Conservation (phyloP, 2,888 invertebrate genomes). For the Drosophila infuscata region DNA sequence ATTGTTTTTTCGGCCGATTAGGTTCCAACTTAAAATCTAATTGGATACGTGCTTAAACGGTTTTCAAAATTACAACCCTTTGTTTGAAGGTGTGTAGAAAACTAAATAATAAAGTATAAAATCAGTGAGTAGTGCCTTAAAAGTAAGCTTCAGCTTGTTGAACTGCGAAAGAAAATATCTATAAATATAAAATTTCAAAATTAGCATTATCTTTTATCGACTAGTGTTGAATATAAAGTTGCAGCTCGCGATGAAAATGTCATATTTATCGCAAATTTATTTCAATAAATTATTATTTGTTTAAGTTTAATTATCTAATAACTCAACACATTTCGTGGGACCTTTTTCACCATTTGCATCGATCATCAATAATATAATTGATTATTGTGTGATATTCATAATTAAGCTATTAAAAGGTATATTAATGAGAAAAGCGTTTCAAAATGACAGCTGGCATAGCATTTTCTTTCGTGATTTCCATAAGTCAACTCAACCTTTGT, state of each 20-base stretch:
- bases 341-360: not conserved
- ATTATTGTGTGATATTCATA: not conserved
- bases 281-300: not conserved
- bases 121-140: too few relatives aligned
- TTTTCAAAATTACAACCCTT: not conserved
- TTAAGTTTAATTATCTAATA: not conserved
- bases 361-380: conserved; percentile 1
- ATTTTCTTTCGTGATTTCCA: not conserved
- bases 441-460: not conserved
- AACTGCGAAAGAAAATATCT: not conserved
- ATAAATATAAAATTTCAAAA: not conserved
- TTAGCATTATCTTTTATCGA: too few relatives aligned
- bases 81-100: not conserved
- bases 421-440: not conserved
- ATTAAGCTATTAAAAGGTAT: not conserved
- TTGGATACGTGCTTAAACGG: not conserved
- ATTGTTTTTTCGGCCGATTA: conserved; percentile 3
- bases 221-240: not conserved
- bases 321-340: not conserved
- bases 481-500: not conserved
- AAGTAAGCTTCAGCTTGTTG: not conserved
- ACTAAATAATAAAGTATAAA: not conserved
- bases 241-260: not conserved
- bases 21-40: not conserved
- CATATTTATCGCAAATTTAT: not conserved